These are phyloP conservation scores for Palythoa caribaeorum DNA, from an alignment of 92 coral and sea anemone genomes.

Conservation along the genomic window DNA sequence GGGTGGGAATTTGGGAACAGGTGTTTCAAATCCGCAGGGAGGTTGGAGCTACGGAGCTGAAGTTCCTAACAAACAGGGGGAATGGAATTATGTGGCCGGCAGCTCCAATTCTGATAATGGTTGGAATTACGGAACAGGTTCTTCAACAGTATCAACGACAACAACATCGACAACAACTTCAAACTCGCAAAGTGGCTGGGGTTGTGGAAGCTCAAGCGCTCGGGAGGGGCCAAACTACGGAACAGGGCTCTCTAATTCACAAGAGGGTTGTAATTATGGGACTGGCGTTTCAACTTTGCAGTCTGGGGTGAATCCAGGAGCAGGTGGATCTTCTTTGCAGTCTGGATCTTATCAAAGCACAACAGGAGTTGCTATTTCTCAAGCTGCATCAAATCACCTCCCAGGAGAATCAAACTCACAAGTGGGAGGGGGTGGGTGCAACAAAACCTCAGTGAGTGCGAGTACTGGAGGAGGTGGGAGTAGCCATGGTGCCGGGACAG, in stretches of 20 bases:
- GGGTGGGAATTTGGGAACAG: constrained; percentile 22
- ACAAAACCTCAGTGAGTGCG: neutral
- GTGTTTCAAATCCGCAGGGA: neutral
- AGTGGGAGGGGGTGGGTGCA: neutral
- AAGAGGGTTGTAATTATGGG: constrained; percentile 5
- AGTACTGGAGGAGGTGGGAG: neutral
- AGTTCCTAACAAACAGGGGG: neutral
- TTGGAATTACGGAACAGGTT: constrained; percentile 7
- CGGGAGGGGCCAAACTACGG: constrained; percentile 1
- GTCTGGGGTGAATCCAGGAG: neutral
- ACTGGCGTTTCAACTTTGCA: neutral
- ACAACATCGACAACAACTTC: neutral
- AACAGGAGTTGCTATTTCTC: constrained; percentile 14
- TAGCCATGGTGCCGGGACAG: neutral
- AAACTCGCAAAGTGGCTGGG: neutral
- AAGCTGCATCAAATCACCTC: constrained; percentile 1
- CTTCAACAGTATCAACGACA: constrained; percentile 2
- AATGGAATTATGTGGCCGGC: constrained; percentile 14
- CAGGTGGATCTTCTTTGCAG: constrained; percentile 9
- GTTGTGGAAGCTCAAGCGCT: neutral
- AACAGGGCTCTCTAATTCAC: constrained; percentile 2
- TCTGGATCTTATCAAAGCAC: constrained; percentile 7
- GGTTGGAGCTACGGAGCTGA: neutral
- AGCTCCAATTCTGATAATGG: constrained; percentile 6
- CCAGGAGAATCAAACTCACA: constrained; percentile 9